phyloP scores from a whole-genome alignment of 1,140 invertebrate genomes.

The Papilio helenus region DNA sequence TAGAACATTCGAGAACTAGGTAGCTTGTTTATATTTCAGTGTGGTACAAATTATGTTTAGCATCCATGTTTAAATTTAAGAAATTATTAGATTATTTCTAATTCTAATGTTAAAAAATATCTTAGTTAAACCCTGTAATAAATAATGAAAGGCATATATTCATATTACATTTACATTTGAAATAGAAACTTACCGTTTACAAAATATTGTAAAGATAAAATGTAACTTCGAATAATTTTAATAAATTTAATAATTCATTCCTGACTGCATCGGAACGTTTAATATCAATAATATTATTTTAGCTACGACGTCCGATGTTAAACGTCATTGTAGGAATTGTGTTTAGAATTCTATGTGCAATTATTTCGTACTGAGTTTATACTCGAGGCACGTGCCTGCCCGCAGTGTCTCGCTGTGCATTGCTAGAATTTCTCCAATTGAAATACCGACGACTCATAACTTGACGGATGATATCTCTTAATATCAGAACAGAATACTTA shows the following conservation, averaged over 20 bases:
- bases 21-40: neutral
- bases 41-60: neutral
- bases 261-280: neutral
- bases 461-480: neutral
- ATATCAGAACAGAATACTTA: neutral
- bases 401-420: neutral
- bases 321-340: constrained; percentile 5
- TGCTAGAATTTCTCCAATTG: constrained; percentile 9
- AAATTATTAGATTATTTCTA: no score
- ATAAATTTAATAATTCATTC: neutral
- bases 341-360: constrained; percentile 25
- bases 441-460: constrained; percentile 8
- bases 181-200: no score
- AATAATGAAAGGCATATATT: no score
- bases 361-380: constrained; percentile 10
- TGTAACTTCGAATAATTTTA: neutral
- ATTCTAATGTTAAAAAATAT: no score
- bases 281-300: constrained; percentile 23
- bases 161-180: no score
- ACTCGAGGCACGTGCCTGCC: neutral
- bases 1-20: neutral
- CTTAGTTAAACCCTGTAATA: no score
- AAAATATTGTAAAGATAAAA: no score
- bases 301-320: neutral
- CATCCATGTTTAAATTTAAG: no score